These are phyloP conservation scores for Notarius quadriscutis DNA, from an alignment of 2,113 vertebrate species.

Conservation along the genomic window DNA sequence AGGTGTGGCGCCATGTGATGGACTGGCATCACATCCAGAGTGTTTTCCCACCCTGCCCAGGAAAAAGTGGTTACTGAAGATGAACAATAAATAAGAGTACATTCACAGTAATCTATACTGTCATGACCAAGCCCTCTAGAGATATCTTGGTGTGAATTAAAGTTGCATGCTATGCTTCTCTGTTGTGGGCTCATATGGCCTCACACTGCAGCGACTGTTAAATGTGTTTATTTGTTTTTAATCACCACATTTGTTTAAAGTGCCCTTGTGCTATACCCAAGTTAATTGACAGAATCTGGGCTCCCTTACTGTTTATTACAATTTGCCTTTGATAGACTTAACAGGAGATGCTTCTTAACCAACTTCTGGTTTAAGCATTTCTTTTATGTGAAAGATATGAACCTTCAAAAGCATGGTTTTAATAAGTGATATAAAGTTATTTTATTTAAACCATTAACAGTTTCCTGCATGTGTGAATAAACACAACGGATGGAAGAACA, in stretches of 20 bases:
- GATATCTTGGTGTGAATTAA: neutral
- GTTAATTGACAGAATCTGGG: conserved; percentile 48
- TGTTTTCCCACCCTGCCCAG: neutral
- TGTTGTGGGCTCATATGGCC: conserved; percentile 19
- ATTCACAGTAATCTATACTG: neutral
- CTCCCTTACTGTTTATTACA: conserved; percentile 25
- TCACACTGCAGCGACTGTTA: conserved; percentile 19
- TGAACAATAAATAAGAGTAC: neutral
- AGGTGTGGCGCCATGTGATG: neutral
- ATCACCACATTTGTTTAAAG: conserved; percentile 54
- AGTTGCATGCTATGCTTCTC: conserved; percentile 10
- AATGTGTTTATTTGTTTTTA: conserved; percentile 59
- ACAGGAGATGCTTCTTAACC: conserved; percentile 3
- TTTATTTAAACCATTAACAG: conserved; percentile 43
- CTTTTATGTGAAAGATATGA: conserved; percentile 39
- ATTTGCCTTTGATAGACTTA: conserved; percentile 39
- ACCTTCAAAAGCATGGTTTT: conserved; percentile 47
- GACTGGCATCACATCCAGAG: neutral
- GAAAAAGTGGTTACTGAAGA: neutral
- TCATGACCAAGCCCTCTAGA: neutral
- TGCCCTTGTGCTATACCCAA: conserved; percentile 25
- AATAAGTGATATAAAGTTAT: conserved; percentile 38
- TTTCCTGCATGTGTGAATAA: conserved; percentile 11
- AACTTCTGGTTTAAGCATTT: conserved; percentile 11
- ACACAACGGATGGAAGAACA: conserved; percentile 1